Evolutionary conservation across 2,888 invertebrate genomes (phyloP).

Genomic region (Harpagoxenus sublaevis): DNA sequence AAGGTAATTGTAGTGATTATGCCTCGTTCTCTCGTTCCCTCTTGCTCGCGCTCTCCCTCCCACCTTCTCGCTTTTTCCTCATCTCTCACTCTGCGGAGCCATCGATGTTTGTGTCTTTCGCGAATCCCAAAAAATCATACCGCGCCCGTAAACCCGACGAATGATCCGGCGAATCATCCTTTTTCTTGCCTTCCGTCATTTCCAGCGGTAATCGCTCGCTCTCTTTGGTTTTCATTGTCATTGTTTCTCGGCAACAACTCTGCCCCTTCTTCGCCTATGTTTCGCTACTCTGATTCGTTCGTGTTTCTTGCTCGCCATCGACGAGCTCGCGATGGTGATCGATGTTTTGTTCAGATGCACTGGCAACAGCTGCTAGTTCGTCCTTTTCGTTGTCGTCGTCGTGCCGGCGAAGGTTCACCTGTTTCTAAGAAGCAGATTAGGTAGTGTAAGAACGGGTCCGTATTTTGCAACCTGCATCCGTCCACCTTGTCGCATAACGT

Average conservation of each 20-base stretch:
- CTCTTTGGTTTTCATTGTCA: constrained; percentile 47
- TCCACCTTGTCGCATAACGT: neutral
- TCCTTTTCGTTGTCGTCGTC: constrained; percentile 8
- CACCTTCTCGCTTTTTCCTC: constrained; percentile 54
- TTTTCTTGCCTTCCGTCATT: constrained; percentile 53
- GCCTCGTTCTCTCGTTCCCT: constrained; percentile 71
- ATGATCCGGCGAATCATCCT: constrained; percentile 52
- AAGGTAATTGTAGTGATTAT: constrained; percentile 84
- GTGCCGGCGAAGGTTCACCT: neutral
- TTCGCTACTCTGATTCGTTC: constrained; percentile 44
- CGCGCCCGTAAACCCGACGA: constrained; percentile 69
- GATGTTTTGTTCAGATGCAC: constrained; percentile 36
- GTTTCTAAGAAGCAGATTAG: constrained; percentile 25
- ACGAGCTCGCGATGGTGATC: constrained; percentile 41
- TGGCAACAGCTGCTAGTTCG: constrained; percentile 30
- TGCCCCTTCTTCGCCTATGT: constrained; percentile 8
- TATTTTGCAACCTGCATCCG: constrained; percentile 11
- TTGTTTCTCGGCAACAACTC: constrained; percentile 46
- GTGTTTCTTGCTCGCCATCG: constrained; percentile 37
- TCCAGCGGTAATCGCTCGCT: constrained; percentile 52
- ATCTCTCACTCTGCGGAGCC: constrained; percentile 52
- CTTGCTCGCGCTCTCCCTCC: constrained; percentile 52
- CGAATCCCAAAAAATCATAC: constrained; percentile 77
- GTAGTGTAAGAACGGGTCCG: neutral
- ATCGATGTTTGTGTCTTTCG: constrained; percentile 72